Base-by-base conservation (phyloP, 2,888 invertebrate species). In the Caenorhabditis sp. region DNA sequence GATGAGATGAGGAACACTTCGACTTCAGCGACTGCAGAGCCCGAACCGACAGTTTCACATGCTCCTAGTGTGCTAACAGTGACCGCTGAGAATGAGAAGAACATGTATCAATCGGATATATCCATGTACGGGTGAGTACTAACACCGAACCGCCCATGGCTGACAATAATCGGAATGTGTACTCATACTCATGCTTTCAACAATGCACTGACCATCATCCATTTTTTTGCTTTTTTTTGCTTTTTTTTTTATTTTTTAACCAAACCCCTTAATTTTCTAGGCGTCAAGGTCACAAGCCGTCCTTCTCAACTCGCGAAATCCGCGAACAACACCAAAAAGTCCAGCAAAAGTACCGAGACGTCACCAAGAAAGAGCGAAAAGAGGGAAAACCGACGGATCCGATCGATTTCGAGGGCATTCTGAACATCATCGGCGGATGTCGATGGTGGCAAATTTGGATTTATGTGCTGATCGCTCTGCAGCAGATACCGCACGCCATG, bases 401-500 rank as follows among this genome's bases (percentile, higher is more conserved):
- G 26, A 89, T 91, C 20, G 91, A 91, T 70, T 91, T 91, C 79
- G 91, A 91, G 80, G 90, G 91, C n/a, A 90, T 92, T 70, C 81
- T 92, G 3, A 89, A 91, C 69, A 90, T 92, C 65, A 92, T 92
- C 83, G 91, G 91, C 47, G 91, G 91, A 28, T 91, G 91, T 79
- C 85, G 88, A 32, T 91, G 89, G 90, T 91, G 91, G 91, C 91
- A 91, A 74, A 89, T 91, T 51, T 91, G 89, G 88, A 88, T 91
- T 58, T 91, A 91, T 80, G 85, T 90, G 50, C 82, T 91, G 61
- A 91, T 91, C 67, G 88, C 89, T 26, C 77, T 91, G 55, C 91
- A 92, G 67, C 91, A 91, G 71, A 89, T 92, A 47, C 91, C 91
- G 26, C 92, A 91, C 65, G 91, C 92, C 28, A 91, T 91, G 91